phyloP scores from a whole-genome alignment of 1,140 invertebrate species.

The Orussus abietinus region DNA sequence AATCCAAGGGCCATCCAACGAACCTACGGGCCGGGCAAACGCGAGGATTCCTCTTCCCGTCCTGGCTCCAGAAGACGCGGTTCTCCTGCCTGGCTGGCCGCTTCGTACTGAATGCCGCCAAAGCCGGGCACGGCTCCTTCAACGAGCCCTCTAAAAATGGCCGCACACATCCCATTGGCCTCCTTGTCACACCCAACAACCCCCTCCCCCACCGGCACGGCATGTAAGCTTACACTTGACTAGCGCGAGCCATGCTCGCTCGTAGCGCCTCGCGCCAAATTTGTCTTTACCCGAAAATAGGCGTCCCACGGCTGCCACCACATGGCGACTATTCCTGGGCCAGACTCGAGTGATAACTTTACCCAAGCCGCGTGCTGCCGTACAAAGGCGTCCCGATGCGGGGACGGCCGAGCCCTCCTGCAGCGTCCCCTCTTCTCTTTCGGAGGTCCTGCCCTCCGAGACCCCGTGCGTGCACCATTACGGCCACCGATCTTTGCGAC shows the following conservation, averaged over 20 bases:
- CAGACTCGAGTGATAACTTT: conserved; percentile 34
- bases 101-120: conserved; percentile 53
- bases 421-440: too few species aligned
- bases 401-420: too few species aligned
- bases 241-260: conserved; percentile 33
- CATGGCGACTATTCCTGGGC: conserved; percentile 45
- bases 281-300: conserved; percentile 78
- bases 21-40: too few species aligned
- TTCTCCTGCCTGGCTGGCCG: conserved; percentile 40
- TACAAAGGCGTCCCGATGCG: too few species aligned
- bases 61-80: conserved; percentile 7
- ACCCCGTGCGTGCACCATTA: too few species aligned
- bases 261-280: conserved; percentile 65
- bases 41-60: conserved; percentile 1
- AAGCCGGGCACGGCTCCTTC: conserved; percentile 38
- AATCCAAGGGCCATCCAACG: too few species aligned
- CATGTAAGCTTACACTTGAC: conserved; percentile 54
- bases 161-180: conserved; percentile 51
- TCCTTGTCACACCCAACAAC: conserved; percentile 40
- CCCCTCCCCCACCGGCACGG: conserved; percentile 27
- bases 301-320: conserved; percentile 56
- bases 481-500: too few species aligned
- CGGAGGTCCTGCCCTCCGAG: too few species aligned
- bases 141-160: conserved; percentile 53
- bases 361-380: conserved; percentile 25